A percentile compares a stretch with the other conserved stretches of the same genome.
Evolutionary conservation across 2,797 vertebrate genomes (phyloP).

Genomic region (Mastacembelus armatus): DNA sequence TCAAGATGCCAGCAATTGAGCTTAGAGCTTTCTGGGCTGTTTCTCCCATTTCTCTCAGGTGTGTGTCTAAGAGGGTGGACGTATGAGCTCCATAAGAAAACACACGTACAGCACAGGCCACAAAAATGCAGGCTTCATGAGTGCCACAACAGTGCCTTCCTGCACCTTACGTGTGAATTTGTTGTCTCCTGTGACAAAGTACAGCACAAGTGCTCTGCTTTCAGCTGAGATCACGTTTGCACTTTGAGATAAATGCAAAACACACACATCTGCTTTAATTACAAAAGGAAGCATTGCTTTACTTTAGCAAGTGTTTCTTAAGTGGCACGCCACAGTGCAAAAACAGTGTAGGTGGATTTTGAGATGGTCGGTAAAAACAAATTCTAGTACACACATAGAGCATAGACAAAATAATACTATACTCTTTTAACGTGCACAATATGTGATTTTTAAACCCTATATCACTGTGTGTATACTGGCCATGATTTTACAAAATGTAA

Average conservation of each 20-base stretch:
- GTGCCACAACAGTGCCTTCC: neutral
- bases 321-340: neutral
- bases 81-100: neutral
- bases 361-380: neutral
- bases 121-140: neutral
- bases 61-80: neutral
- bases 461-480: no score
- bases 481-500: no score
- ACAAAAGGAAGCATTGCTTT: constrained; percentile 28
- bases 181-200: constrained; percentile 40
- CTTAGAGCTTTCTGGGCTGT: neutral
- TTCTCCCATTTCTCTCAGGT: constrained; percentile 7
- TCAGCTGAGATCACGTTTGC: constrained; percentile 49
- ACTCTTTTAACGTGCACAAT: no score
- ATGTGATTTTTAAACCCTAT: no score
- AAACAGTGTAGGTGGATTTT: neutral
- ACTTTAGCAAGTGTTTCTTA: constrained; percentile 29
- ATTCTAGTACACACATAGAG: neutral
- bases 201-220: constrained; percentile 2
- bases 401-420: neutral
- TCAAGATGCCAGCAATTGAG: no score
- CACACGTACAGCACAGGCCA: neutral
- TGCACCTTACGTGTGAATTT: constrained; percentile 34
- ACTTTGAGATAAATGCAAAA: constrained; percentile 51
- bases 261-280: constrained; percentile 38